Base-by-base conservation (phyloP, 2,888 invertebrate genomes). In the Steinernema hermaphroditum region DNA sequence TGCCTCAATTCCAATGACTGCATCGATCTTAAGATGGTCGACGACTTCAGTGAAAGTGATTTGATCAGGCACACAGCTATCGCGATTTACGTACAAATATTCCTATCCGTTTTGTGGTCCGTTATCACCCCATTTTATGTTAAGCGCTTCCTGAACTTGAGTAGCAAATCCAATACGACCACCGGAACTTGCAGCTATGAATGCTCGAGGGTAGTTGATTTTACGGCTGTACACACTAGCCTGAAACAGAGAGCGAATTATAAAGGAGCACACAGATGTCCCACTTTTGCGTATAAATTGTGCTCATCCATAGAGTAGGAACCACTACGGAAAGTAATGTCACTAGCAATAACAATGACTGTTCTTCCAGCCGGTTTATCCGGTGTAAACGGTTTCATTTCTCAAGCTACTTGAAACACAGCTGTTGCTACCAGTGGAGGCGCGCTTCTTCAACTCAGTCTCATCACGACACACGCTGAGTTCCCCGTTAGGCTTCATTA, bases 371-470 rank as follows among this genome's bases (percentile, higher is more conserved):
- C 22, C 4, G 80, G 80, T 22, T 73, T 69, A 32, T 80, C 80
- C 6, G 80, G 80, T 0, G 80, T 83, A 16, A 91, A 92, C 24
- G 97, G 88, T 0, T 92, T 92, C 87, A 99, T 90, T 72, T 92
- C 91, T 98, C 98, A 99, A 0, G 97, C 98, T 0, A 99, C 94
- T 96, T 99, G 97, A n/a, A 37, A 96, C 98, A 74, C 92, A 91
- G 84, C 93, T 93, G 88, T 98, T 98, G 88, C 95, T 94, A 69
- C 96, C 97, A 0, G 94, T 94, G 22, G 69, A 96, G 89, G 84
- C 94, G 94, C 87, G 93, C 92, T 87, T 94, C 94, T 68, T 69
- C 46, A 97, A 87, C 0, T 96, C 93, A n/a, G n/a, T n/a, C n/a
- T n/a, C n/a, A n/a, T n/a, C n/a, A n/a, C n/a, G n/a, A n/a, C n/a